Evolutionary conservation across 2,888 invertebrate species (phyloP).

Genomic region (Drosophila multiciliata): DNA sequence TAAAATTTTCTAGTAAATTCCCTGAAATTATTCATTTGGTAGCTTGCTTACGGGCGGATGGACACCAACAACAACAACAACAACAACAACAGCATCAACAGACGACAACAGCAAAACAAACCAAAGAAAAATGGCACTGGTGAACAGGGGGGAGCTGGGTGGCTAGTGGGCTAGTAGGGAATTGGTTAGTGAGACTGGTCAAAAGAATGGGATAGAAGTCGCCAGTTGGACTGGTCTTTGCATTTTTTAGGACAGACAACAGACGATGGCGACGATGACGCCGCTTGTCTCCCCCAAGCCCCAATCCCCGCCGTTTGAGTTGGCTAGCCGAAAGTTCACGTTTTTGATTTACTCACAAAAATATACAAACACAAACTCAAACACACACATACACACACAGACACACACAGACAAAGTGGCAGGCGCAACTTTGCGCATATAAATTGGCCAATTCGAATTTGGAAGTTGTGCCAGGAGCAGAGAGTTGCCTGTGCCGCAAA

Average conservation of each 20-base stretch:
- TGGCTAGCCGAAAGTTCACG: constrained; percentile 68
- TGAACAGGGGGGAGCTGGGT: background rate
- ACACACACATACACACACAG: constrained; percentile 17
- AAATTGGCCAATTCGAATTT: constrained; percentile 64
- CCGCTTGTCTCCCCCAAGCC: constrained; percentile 21
- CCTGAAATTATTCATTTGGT: constrained; percentile 78
- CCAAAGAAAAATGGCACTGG: constrained; percentile 62
- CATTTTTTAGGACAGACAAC: constrained; percentile 43
- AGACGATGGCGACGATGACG: constrained; percentile 58
- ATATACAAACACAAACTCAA: constrained; percentile 20
- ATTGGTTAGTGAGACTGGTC: constrained; percentile 17
- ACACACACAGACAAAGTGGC: constrained; percentile 6
- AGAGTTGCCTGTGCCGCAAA: constrained; percentile 2
- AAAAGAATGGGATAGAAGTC: constrained; percentile 61
- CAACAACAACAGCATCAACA: constrained; percentile 28
- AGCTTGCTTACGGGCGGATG: constrained; percentile 55
- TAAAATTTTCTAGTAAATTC: constrained; percentile 80
- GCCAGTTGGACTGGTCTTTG: constrained; percentile 15
- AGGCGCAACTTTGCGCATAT: constrained; percentile 71
- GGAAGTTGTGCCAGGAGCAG: constrained; percentile 42
- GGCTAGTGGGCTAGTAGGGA: background rate
- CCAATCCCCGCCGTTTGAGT: constrained; percentile 41
- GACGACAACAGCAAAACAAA: constrained; percentile 45
- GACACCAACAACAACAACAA: constrained; percentile 24
- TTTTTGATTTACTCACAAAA: constrained; percentile 71